Evolutionary conservation across 1,140 invertebrate species (phyloP).

Genomic region (Drosophila eugracilis): DNA sequence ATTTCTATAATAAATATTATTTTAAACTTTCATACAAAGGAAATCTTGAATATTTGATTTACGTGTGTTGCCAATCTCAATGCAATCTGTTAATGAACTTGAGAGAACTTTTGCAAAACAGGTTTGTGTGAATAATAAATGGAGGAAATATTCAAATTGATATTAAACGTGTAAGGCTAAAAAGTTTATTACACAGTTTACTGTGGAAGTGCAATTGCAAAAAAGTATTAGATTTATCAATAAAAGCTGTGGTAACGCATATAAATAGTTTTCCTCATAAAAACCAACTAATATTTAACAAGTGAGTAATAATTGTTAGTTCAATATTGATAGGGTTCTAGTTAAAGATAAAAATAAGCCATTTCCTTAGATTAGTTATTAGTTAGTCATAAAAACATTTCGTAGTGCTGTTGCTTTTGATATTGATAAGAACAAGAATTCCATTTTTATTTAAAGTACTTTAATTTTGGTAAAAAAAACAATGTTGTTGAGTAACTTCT

Average conservation of each 20-base stretch:
- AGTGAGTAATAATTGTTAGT: background rate
- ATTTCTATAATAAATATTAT: too few relatives aligned
- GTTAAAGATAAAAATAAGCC: background rate
- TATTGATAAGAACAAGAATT: too few relatives aligned
- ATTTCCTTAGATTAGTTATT: background rate
- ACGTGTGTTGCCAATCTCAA: conserved; percentile 11
- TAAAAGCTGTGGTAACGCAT: background rate
- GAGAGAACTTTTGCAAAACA: conserved; percentile 21
- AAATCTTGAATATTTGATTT: too few relatives aligned
- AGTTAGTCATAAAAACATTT: conserved; percentile 12
- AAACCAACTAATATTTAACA: too few relatives aligned
- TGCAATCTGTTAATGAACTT: conserved; percentile 39
- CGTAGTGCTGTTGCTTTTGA: too few relatives aligned
- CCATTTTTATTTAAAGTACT: background rate
- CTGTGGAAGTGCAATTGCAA: background rate
- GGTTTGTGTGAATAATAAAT: conserved; percentile 19
- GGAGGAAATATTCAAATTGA: background rate
- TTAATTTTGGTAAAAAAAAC: background rate
- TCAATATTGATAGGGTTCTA: background rate
- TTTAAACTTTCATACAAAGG: too few relatives aligned
- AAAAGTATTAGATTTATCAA: background rate
- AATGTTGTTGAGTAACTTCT: background rate
- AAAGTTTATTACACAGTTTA: conserved; percentile 12
- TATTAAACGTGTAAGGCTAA: background rate
- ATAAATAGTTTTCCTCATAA: conserved; percentile 8